Conservation (phyloP, 1,140 invertebrate species). For the Caligus rogercresseyi region DNA sequence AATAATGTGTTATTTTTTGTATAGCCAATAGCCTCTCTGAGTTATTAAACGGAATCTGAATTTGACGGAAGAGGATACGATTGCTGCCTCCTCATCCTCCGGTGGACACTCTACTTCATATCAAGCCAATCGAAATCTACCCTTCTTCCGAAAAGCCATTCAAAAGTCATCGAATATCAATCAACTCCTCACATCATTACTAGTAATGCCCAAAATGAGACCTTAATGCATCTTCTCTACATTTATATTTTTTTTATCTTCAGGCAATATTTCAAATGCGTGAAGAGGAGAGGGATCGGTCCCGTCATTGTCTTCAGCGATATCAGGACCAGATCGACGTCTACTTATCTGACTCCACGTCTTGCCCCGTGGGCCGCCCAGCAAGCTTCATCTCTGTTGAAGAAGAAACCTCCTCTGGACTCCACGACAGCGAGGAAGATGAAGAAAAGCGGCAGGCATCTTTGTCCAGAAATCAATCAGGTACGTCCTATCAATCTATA, state of each 20-base stretch:
- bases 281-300: constrained; percentile 51
- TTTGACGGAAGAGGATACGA: constrained; percentile 36
- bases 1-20: constrained; percentile 18
- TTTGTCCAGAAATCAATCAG: background rate
- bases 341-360: constrained; percentile 5
- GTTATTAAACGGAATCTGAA: constrained; percentile 34
- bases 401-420: background rate
- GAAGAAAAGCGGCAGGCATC: background rate
- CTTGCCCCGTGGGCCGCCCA: background rate
- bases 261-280: constrained; percentile 50
- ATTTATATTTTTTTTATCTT: constrained; percentile 24
- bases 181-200: constrained; percentile 38
- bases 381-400: constrained; percentile 10
- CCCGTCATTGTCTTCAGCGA: constrained; percentile 48
- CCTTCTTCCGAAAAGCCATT: background rate
- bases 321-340: constrained; percentile 48
- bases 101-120: constrained; percentile 22
- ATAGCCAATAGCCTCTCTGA: constrained; percentile 35
- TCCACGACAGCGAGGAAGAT: constrained; percentile 1
- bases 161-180: constrained; percentile 29
- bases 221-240: no score
- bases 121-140: constrained; percentile 24
- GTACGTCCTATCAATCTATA: no score
- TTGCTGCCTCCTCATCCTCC: constrained; percentile 25
- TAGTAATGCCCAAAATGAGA: constrained; percentile 36